Evolutionary conservation across 2,888 invertebrate species (phyloP), one percentile per base, ranked within the genome.

Genomic region (Xestia c-nigrum): DNA sequence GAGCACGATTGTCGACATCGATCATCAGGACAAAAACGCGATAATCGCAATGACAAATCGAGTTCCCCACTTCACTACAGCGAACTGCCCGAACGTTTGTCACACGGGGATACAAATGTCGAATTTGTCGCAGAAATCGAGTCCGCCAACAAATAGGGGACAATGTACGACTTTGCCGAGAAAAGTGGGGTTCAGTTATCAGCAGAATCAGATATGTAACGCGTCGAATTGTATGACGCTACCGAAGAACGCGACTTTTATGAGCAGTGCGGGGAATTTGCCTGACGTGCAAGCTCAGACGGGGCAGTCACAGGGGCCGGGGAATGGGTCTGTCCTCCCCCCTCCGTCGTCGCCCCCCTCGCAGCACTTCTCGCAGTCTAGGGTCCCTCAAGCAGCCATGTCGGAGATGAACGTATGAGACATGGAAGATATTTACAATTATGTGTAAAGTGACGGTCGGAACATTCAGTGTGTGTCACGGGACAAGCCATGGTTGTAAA

Each of bases 381-480:
- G 97, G 90, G 97, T 98, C 86, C 98, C 98, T 64, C 98, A 98
- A 94, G 98, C 98, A 78, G 98, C 98, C 31, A 98, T 98, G 97
- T 98, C 98, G 84, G 98, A 98, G 95, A 98, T 98, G 98, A 97
- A 98, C 91, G 98, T 98, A 98, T 98, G 98, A 98, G 97, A 97
- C 87, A 97, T 96, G 94, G 96, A 96, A 88, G 96, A 96, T 96
- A 96, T 96, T 96, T 96, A 96, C 96, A 96, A 96, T 95, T 96
- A 96, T 96, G 96, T 96, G 92, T 96, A 95, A 95, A 94, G 95
- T 95, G 95, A 91, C 91, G 86, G 86, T 90, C 76, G 78, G 86
- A 81, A 86, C 80, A 69, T 87, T 86, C 76, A 87, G 92, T 93
- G 94, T 66, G 88, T 82, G 92, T 90, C 95, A 94, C 95, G 91